Percentiles rank a stretch among this genome's conserved stretches.
Conservation (phyloP, 2,113 vertebrate genomes). For the Leucopternis melanops region DNA sequence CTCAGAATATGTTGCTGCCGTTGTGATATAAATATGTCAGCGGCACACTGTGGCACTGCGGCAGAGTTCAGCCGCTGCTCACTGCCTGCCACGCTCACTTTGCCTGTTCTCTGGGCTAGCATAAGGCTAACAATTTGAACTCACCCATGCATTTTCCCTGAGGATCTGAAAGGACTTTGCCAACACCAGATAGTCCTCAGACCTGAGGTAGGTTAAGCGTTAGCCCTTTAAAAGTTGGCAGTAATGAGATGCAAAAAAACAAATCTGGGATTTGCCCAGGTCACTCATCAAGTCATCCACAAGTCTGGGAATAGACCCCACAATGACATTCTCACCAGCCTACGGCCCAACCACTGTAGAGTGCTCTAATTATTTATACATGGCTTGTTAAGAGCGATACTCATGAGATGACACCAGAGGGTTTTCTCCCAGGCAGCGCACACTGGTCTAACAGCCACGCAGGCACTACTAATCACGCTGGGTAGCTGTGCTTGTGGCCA, state of each 20-base stretch:
- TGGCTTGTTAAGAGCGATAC: background rate
- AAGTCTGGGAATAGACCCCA: background rate
- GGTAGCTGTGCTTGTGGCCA: background rate
- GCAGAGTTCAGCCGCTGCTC: accelerated
- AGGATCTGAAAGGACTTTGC: background rate
- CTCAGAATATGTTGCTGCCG: background rate
- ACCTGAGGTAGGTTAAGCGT: background rate
- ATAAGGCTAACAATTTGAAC: background rate
- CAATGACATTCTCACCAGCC: background rate
- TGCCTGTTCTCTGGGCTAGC: background rate
- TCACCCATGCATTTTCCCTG: background rate
- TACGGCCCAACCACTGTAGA: background rate
- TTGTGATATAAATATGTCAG: background rate
- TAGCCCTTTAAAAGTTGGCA: background rate
- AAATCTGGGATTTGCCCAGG: background rate
- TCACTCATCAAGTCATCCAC: background rate
- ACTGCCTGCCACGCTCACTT: accelerated
- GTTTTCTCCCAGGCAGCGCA: background rate
- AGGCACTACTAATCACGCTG: background rate
- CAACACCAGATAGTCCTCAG: background rate
- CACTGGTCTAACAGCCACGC: background rate
- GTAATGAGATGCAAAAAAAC: background rate
- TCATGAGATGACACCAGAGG: background rate
- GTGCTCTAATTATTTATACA: background rate
- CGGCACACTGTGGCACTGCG: accelerated